Percentiles rank a stretch among this genome's conserved stretches.
Evolutionary conservation across 2,113 vertebrate genomes (phyloP).

Genomic region (Perca flavescens): DNA sequence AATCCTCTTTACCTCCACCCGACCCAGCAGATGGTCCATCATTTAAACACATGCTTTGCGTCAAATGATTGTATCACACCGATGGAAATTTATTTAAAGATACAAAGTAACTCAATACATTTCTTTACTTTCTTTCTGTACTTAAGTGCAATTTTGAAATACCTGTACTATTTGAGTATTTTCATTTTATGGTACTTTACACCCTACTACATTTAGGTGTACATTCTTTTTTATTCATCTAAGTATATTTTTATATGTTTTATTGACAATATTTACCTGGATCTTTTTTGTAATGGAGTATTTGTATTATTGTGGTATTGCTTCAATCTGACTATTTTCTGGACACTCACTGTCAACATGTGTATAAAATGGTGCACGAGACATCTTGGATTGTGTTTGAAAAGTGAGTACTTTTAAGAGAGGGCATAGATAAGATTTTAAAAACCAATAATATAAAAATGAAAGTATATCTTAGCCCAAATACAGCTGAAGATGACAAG

Average conservation of each 20-base stretch:
- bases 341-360: background rate
- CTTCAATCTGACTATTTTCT: background rate
- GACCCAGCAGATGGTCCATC: background rate
- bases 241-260: too few species aligned
- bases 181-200: background rate
- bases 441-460: background rate
- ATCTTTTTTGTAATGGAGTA: background rate
- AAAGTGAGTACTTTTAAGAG: background rate
- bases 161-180: background rate
- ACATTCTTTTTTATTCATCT: too few species aligned
- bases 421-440: background rate
- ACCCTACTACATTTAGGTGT: background rate
- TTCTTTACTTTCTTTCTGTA: background rate
- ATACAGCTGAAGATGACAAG: background rate
- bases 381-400: background rate
- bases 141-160: background rate
- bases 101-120: background rate
- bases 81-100: background rate
- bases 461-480: background rate
- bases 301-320: background rate
- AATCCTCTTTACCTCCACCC: conserved; percentile 1
- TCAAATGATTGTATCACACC: background rate
- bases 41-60: background rate
- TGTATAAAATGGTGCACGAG: background rate
- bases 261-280: background rate